Percentiles rank a stretch among this genome's conserved stretches.
phyloP scores from a whole-genome alignment of 2,888 invertebrate species.

The Mystacides longicornis region DNA sequence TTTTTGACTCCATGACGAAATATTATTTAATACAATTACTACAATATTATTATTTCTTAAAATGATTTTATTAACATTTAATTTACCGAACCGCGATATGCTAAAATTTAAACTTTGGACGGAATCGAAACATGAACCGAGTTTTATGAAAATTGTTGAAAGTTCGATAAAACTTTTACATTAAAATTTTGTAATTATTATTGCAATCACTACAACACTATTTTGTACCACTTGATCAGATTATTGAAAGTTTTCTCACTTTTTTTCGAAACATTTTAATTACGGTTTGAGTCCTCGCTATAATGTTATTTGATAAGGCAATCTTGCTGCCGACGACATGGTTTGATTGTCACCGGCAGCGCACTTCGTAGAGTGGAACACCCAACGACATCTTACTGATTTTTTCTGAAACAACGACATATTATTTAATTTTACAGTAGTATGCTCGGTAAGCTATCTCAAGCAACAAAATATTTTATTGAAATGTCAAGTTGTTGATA shows the following conservation, averaged over 20 bases:
- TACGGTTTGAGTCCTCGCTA: conserved; percentile 10
- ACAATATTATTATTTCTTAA: background rate
- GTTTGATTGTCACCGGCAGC: conserved; percentile 20
- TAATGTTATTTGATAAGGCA: too few relatives aligned
- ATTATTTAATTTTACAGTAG: too few relatives aligned
- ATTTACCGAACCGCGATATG: too few relatives aligned
- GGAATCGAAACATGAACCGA: background rate
- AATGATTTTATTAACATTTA: too few relatives aligned
- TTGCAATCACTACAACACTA: background rate
- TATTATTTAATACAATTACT: background rate
- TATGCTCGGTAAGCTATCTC: too few relatives aligned
- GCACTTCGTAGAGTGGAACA: conserved; percentile 2
- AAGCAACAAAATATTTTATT: too few relatives aligned
- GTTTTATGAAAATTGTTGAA: too few relatives aligned
- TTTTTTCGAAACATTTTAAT: background rate
- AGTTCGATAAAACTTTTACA: background rate
- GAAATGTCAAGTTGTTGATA: too few relatives aligned
- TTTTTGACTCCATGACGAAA: conserved; percentile 27
- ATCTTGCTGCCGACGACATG: conserved; percentile 13
- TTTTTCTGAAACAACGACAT: conserved; percentile 14
- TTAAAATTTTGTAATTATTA: background rate
- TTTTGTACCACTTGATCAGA: background rate
- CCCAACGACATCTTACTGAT: conserved; percentile 13
- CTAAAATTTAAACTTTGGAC: conserved; percentile 3
- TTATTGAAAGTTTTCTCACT: background rate